A percentile compares a stretch with the other conserved stretches of the same genome.
Conservation (phyloP, 2,113 vertebrate genomes). For the Gila orcuttii region DNA sequence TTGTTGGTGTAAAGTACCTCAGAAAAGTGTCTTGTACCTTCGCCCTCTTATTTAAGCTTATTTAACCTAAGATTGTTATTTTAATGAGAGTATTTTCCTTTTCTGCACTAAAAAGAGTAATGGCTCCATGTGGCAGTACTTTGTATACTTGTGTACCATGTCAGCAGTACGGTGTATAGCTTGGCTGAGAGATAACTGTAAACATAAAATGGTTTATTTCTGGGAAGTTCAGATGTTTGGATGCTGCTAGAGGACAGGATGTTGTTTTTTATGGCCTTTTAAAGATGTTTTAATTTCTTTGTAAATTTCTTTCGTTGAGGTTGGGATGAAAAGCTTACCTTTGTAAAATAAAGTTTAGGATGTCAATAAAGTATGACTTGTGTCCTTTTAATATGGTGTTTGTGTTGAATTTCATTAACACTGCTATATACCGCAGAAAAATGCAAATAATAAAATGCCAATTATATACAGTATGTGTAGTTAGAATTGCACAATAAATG, state of each 20-base stretch:
- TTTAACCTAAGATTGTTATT: slow-evolving; percentile 84
- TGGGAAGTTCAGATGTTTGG: slow-evolving; percentile 75
- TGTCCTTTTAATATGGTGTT: neutral
- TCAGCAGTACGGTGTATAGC: slow-evolving; percentile 70
- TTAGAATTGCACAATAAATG: neutral
- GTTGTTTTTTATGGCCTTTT: slow-evolving; percentile 79
- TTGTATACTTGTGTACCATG: slow-evolving; percentile 37
- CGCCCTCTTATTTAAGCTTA: slow-evolving; percentile 88
- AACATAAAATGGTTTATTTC: slow-evolving; percentile 64
- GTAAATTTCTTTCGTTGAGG: slow-evolving; percentile 83
- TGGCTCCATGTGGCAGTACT: slow-evolving; percentile 67
- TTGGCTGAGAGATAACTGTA: slow-evolving; percentile 63
- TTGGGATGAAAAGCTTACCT: slow-evolving; percentile 78
- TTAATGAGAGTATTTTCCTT: slow-evolving; percentile 72
- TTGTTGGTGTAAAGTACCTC: slow-evolving; percentile 85
- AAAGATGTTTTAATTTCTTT: slow-evolving; percentile 76
- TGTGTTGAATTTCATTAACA: neutral
- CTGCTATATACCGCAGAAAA: too few relatives aligned
- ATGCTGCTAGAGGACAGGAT: slow-evolving; percentile 81
- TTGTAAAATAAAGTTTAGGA: slow-evolving; percentile 82
- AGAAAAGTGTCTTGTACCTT: slow-evolving; percentile 82
- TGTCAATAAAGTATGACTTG: slow-evolving; percentile 51
- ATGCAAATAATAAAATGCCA: neutral
- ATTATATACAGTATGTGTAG: neutral
- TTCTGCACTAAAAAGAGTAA: slow-evolving; percentile 74